Percentiles rank a stretch among this genome's conserved stretches.
phyloP scores from a whole-genome alignment of 2,113 vertebrate species.

The Acanthochromis polyacanthus region DNA sequence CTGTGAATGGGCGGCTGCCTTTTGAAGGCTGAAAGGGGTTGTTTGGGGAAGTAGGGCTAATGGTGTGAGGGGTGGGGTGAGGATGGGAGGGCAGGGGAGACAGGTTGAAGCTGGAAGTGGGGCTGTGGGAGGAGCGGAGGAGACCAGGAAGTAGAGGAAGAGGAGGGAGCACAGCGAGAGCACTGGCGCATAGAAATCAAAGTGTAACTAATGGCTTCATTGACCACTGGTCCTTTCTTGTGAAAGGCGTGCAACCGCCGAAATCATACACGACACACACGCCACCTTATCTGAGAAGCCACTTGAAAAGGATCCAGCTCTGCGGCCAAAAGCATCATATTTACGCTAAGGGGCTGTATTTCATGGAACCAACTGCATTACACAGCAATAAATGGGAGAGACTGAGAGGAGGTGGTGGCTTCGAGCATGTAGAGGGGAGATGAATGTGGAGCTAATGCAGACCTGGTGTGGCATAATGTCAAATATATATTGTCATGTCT shows the following conservation, averaged over 20 bases:
- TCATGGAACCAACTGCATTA: conserved; percentile 47
- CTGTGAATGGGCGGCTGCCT: conserved; percentile 74
- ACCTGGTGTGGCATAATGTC: conserved; percentile 1
- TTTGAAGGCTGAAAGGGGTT: conserved; percentile 70
- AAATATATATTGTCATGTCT: conserved; percentile 27
- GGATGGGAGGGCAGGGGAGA: conserved; percentile 11
- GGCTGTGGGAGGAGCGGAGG: conserved; percentile 12
- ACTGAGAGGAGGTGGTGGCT: neutral
- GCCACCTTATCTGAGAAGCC: conserved; percentile 21
- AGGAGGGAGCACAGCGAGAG: neutral
- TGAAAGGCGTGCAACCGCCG: conserved; percentile 39
- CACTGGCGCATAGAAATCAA: conserved; percentile 18
- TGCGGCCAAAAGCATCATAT: conserved; percentile 10
- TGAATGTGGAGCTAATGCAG: conserved; percentile 14
- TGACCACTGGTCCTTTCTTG: conserved; percentile 30
- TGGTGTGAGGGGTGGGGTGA: conserved; percentile 7
- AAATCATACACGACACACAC: conserved; percentile 16
- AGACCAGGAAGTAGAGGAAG: neutral
- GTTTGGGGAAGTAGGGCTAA: conserved; percentile 63
- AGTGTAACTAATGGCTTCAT: conserved; percentile 40
- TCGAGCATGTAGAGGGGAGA: conserved; percentile 1
- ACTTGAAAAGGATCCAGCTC: conserved; percentile 28
- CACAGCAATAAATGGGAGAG: conserved; percentile 33
- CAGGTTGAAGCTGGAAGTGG: conserved; percentile 55
- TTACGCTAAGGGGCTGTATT: conserved; percentile 5